phyloP scores from a whole-genome alignment of 2,797 vertebrate genomes.

The Parambassis ranga region DNA sequence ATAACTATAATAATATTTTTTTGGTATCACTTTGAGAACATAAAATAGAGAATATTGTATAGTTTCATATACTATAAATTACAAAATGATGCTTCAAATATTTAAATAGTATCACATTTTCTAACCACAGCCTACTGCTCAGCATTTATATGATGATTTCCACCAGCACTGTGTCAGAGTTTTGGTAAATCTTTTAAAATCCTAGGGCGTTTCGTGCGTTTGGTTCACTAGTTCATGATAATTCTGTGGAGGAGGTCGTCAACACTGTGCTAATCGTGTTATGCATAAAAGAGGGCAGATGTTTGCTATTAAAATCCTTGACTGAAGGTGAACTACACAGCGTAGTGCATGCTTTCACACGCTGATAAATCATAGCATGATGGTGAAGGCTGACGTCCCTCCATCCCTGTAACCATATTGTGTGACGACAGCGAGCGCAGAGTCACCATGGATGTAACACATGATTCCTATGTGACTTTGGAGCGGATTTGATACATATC shows the following conservation, averaged over 20 bases:
- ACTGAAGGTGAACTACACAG: neutral
- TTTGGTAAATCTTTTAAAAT: neutral
- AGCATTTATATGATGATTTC: neutral
- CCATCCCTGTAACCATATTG: neutral
- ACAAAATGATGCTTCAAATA: neutral
- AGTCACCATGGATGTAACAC: conserved; percentile 2
- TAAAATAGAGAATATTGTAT: too few species aligned
- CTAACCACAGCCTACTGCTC: neutral
- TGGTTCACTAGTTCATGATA: neutral
- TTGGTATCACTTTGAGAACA: too few species aligned
- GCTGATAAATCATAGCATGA: neutral
- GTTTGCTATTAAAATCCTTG: conserved; percentile 17
- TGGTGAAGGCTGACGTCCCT: neutral
- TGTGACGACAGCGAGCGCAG: neutral
- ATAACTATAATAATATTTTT: too few species aligned
- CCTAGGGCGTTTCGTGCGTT: neutral
- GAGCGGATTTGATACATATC: conserved; percentile 25
- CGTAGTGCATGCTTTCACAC: conserved; percentile 3
- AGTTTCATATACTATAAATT: neutral
- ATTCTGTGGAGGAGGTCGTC: neutral
- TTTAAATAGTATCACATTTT: neutral
- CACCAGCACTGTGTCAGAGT: neutral
- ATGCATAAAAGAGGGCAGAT: conserved; percentile 20
- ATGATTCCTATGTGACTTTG: conserved; percentile 24
- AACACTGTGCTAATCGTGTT: conserved; percentile 19